Evolutionary conservation across 2,113 vertebrate species (phyloP).

Genomic region (Bambusicola thoracicus): DNA sequence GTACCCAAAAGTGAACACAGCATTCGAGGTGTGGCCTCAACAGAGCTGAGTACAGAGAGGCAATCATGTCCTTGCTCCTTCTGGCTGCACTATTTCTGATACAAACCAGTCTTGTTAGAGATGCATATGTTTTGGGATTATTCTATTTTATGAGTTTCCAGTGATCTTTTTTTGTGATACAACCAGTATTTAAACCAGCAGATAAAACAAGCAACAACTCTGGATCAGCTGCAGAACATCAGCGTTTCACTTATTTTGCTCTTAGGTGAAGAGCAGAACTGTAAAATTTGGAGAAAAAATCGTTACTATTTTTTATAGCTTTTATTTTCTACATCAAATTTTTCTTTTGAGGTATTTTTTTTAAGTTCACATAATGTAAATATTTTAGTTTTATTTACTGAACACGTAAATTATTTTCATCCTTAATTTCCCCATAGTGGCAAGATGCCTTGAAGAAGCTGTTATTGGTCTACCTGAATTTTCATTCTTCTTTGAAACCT

Average conservation of each 20-base stretch:
- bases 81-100: too few relatives aligned
- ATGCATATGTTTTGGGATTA: not conserved
- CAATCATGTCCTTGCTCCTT: too few relatives aligned
- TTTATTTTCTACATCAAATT: not conserved
- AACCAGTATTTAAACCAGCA: not conserved
- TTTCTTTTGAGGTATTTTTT: not conserved
- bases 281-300: not conserved
- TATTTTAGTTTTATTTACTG: not conserved
- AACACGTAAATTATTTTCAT: not conserved
- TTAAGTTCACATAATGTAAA: not conserved
- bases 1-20: too few relatives aligned
- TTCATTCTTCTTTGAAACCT: not conserved
- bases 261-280: not conserved
- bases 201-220: not conserved
- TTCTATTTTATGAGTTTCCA: not conserved
- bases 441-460: not conserved
- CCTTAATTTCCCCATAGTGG: not conserved
- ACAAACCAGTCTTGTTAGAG: not conserved
- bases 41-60: too few relatives aligned
- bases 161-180: not conserved
- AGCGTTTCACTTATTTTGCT: not conserved
- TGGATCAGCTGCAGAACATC: not conserved
- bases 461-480: not conserved
- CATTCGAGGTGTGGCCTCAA: too few relatives aligned
- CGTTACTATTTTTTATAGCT: not conserved